These are phyloP conservation scores for Oceanites oceanicus DNA, from an alignment of 2,113 vertebrate genomes.

Conservation along the genomic window DNA sequence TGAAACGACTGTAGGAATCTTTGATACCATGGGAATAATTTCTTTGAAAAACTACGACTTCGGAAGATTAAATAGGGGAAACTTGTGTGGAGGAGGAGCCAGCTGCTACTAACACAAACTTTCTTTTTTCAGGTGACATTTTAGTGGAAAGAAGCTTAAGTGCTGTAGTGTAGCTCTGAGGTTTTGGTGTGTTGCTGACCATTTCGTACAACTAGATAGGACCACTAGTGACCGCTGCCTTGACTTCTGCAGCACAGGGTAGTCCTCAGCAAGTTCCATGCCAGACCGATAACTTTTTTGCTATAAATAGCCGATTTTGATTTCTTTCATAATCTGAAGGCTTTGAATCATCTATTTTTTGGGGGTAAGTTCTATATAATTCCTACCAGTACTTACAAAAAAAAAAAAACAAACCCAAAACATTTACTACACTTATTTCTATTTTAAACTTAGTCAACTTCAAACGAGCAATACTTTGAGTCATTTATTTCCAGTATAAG, in stretches of 20 bases:
- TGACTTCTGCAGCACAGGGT: neutral
- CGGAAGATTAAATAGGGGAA: neutral
- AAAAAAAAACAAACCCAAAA: neutral
- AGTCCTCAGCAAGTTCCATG: neutral
- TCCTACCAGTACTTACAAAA: neutral
- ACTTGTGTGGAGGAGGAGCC: neutral
- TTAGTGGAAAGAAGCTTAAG: neutral
- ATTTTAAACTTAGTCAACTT: neutral
- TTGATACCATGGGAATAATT: too few relatives aligned
- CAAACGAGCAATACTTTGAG: neutral
- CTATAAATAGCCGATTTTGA: neutral
- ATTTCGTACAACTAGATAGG: neutral
- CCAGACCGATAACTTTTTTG: neutral
- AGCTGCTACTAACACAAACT: neutral
- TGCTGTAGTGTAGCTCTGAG: too few relatives aligned
- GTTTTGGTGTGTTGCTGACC: too few relatives aligned
- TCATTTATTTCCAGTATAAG: too few relatives aligned
- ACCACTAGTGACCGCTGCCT: accelerated
- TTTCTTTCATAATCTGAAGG: neutral
- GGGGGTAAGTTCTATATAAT: neutral
- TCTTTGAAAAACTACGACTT: neutral
- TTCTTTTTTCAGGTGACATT: neutral
- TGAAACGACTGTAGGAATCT: neutral
- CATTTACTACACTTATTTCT: neutral
- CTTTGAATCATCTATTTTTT: neutral